A percentile compares a stretch with the other conserved stretches of the same genome.
Conservation (phyloP, 1,140 invertebrate species). For the Heliconius himera region DNA sequence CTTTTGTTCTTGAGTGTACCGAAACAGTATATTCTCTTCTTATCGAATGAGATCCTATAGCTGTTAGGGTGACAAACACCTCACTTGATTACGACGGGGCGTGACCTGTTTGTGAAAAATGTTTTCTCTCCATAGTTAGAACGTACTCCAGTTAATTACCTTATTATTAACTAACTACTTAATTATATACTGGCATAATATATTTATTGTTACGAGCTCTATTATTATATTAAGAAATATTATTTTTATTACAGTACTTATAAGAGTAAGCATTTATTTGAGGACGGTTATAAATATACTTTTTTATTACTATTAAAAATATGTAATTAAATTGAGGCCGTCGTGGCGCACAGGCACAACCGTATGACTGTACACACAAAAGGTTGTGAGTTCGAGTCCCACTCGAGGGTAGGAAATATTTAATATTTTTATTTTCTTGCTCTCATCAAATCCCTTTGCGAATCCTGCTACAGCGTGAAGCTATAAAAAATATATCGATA, state of each 20-base stretch:
- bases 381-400: too few species aligned
- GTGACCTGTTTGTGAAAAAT: slow-evolving; percentile 63
- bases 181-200: neutral
- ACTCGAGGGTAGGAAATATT: too few species aligned
- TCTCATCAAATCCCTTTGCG: too few species aligned
- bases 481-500: too few species aligned
- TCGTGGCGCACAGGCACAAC: too few species aligned
- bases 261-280: too few species aligned
- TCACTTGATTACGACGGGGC: slow-evolving; percentile 62
- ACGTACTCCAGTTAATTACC: slow-evolving; percentile 38
- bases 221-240: neutral
- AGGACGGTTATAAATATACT: too few species aligned
- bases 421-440: too few species aligned
- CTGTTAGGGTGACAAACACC: slow-evolving; percentile 65
- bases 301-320: too few species aligned
- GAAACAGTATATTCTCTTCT: slow-evolving; percentile 55
- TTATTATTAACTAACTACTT: slow-evolving; percentile 28
- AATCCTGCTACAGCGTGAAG: too few species aligned
- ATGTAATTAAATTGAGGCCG: too few species aligned
- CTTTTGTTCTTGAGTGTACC: slow-evolving; percentile 5
- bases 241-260: neutral
- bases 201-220: neutral
- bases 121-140: slow-evolving; percentile 39
- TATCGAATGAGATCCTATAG: slow-evolving; percentile 58
- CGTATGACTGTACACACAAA: too few species aligned